Evolutionary conservation across 2,888 invertebrate genomes (phyloP).

Genomic region (Thysanoteuthis rhombus): DNA sequence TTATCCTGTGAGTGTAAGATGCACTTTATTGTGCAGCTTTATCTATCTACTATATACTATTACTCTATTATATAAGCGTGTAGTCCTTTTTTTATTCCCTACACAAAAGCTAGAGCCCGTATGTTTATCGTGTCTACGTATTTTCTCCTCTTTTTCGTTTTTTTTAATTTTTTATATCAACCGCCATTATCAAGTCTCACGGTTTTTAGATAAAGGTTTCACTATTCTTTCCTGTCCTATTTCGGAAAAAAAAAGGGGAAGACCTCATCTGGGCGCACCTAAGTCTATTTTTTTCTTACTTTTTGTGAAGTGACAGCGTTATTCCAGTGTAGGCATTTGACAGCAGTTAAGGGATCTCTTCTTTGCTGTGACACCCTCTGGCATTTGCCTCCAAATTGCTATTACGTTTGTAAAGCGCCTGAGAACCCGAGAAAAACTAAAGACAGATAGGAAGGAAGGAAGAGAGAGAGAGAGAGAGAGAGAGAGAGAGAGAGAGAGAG

Average conservation of each 20-base stretch:
- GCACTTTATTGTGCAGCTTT: neutral
- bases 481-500: neutral
- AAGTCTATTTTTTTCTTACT: neutral
- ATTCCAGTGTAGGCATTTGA: neutral
- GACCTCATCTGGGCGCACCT: neutral
- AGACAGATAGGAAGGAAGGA: neutral
- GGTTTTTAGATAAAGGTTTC: neutral
- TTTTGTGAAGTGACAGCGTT: neutral
- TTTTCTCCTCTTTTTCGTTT: neutral
- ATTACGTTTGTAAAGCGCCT: neutral
- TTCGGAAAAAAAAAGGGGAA: neutral
- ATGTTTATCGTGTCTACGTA: neutral
- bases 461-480: neutral
- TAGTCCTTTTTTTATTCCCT: neutral
- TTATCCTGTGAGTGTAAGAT: neutral
- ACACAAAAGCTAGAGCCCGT: neutral
- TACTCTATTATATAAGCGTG: neutral
- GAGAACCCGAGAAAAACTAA: neutral
- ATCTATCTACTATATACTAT: neutral
- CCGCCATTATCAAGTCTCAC: neutral
- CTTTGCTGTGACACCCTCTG: neutral
- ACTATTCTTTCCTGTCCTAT: neutral
- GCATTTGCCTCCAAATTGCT: neutral
- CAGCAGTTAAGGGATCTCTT: neutral
- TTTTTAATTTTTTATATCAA: neutral